A percentile compares a stretch with the other conserved stretches of the same genome.
Evolutionary conservation across 2,797 vertebrate species (phyloP).

Genomic region (Fundulus diaphanus): DNA sequence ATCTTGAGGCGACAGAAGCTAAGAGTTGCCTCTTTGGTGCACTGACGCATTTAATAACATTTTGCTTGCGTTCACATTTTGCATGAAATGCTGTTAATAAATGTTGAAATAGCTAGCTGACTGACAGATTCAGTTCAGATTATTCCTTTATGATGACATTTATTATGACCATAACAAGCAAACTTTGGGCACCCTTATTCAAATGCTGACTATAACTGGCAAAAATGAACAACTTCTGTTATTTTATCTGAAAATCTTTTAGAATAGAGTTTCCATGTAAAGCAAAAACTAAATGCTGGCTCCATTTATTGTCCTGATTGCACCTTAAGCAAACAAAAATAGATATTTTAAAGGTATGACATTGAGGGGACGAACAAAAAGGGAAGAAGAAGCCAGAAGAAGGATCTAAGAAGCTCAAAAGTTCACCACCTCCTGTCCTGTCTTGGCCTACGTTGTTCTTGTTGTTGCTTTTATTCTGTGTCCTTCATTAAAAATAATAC

Average conservation of each 20-base stretch:
- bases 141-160: neutral
- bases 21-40: neutral
- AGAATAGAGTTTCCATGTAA: neutral
- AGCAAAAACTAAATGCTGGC: neutral
- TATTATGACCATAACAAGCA: neutral
- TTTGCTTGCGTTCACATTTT: neutral
- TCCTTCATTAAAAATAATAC: neutral
- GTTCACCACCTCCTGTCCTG: slow-evolving; percentile 56
- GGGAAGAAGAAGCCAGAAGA: slow-evolving; percentile 15
- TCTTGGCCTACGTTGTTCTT: slow-evolving; percentile 29
- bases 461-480: slow-evolving; percentile 4
- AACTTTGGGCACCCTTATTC: neutral
- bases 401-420: slow-evolving; percentile 3
- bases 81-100: neutral
- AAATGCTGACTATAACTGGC: neutral
- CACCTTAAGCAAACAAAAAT: neutral
- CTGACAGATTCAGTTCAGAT: neutral
- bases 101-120: neutral
- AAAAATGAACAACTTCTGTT: neutral
- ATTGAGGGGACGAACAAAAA: neutral
- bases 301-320: neutral
- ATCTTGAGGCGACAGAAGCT: neutral
- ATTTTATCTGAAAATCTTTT: neutral
- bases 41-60: neutral
- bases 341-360: neutral